Base-by-base conservation (phyloP, 2,113 vertebrate species). In the Microtus oregoni region DNA sequence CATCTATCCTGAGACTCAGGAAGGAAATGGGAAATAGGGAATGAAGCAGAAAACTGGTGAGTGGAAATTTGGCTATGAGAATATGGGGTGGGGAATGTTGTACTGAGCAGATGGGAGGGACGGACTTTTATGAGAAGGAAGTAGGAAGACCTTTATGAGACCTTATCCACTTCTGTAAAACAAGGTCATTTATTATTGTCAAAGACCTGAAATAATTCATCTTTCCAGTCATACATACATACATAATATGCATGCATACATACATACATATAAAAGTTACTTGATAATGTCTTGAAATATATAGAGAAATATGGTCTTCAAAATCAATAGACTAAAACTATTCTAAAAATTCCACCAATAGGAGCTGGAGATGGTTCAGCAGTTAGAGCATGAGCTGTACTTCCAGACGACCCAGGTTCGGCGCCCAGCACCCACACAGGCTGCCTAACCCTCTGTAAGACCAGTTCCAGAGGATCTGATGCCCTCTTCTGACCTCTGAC, bases 241-340 rank as follows among this genome's bases (percentile, higher is more conserved):
- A 7, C 11, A 50, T 50, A 32, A 44, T 50, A 50, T 50, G 32
- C 3, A 50, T 50, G 32, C 3, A 52, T 28, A 41, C 52, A 26
- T 61, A 38, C 15, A 61, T 61, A 82, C 13, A 72, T 15, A n/a
- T 35, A 72, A 17, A 35, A 35, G 92, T 55, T 38, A 61, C 65
- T 88, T 95, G 41, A 86, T 44, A 91, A 90, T 28, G 28, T 17
- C 92, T 91, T 24, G 65, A 77, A 83, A 5, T 35, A 92, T 96
- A 95, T 81, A 94, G 7, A 20, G n/a, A 72, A 86, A 92, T 41
- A 10, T 13, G 13, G 22, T 77, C 77, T 96, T 92, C 50, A 93
- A 93, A 96, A 89, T 92, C 77, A 94, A 73, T 19, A 30, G 19
- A 32, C 52, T 88, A 73, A 96, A 90, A 85, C 35, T 38, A 52